A percentile compares a stretch with the other conserved stretches of the same genome.
These are phyloP conservation scores for Orgyia antiqua DNA, from an alignment of 2,888 invertebrate species.

Conservation along the genomic window DNA sequence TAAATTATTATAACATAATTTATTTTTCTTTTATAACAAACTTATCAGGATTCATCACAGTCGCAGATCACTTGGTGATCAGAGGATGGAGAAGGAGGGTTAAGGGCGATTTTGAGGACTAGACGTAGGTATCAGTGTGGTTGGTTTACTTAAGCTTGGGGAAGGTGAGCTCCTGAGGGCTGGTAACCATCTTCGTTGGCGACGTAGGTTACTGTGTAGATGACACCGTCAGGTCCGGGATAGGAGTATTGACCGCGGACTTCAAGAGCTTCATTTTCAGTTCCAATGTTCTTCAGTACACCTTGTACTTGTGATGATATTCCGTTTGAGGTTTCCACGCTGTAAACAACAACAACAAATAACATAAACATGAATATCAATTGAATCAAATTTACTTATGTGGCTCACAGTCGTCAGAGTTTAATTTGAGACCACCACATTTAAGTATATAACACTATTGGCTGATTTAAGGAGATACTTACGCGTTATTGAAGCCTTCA, in stretches of 20 bases:
- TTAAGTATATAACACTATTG: too few species aligned
- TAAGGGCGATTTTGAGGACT: conserved; percentile 19
- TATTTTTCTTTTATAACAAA: background rate
- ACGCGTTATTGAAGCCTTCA: conserved; percentile 23
- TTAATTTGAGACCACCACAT: too few species aligned
- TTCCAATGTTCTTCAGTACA: conserved; percentile 55
- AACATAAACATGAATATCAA: too few species aligned
- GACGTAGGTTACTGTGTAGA: conserved; percentile 63
- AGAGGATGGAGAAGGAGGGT: background rate
- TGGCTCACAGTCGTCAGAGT: too few species aligned
- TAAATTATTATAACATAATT: background rate
- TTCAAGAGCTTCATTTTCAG: conserved; percentile 58
- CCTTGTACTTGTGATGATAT: conserved; percentile 42
- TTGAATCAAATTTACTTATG: too few species aligned
- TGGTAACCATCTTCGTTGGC: conserved; percentile 77
- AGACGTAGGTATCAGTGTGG: conserved; percentile 10
- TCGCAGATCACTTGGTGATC: background rate
- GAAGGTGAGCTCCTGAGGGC: conserved; percentile 51
- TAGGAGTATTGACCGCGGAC: conserved; percentile 72
- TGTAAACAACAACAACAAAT: too few species aligned
- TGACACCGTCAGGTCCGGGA: conserved; percentile 58
- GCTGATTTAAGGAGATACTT: too few species aligned
- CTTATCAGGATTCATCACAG: background rate
- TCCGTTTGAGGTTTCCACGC: conserved; percentile 57
- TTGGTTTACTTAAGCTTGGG: conserved; percentile 22